Conservation (phyloP, 2,797 vertebrate species). For the Platalea minor region DNA sequence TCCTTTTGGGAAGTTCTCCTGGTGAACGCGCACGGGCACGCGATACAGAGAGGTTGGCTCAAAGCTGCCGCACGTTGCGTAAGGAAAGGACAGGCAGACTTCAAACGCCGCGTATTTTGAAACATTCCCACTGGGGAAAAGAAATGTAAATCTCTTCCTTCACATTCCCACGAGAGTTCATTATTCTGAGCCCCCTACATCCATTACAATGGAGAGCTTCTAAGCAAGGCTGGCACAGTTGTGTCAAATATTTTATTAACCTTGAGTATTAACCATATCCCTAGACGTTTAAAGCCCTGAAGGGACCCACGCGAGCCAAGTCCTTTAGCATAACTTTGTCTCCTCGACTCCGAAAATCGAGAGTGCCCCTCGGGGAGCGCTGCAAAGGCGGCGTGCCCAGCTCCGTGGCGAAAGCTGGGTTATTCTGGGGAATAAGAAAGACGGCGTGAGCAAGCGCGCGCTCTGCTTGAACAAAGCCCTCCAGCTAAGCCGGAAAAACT, state of each 20-base stretch:
- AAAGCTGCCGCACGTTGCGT: rapidly evolving
- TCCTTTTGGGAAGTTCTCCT: neutral
- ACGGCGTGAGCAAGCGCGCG: neutral
- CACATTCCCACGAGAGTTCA: neutral
- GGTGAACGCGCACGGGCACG: rapidly evolving
- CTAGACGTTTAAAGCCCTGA: neutral
- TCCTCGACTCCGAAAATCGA: neutral
- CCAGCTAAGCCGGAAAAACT: neutral
- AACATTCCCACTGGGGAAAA: neutral
- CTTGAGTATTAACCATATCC: neutral
- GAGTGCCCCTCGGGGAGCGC: neutral
- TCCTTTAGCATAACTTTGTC: neutral
- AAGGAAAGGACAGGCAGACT: neutral
- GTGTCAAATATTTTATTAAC: conserved; percentile 28
- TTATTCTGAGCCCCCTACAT: neutral
- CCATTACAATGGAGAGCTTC: neutral
- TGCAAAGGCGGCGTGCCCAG: neutral
- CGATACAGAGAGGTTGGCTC: rapidly evolving
- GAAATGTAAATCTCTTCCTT: neutral
- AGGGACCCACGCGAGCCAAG: neutral
- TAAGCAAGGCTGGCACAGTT: neutral
- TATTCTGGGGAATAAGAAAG: neutral
- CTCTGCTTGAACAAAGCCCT: neutral
- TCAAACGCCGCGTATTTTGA: rapidly evolving
- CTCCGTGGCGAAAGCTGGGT: neutral